Conservation (phyloP, 2,113 vertebrate genomes). For the Callionymus lyra region DNA sequence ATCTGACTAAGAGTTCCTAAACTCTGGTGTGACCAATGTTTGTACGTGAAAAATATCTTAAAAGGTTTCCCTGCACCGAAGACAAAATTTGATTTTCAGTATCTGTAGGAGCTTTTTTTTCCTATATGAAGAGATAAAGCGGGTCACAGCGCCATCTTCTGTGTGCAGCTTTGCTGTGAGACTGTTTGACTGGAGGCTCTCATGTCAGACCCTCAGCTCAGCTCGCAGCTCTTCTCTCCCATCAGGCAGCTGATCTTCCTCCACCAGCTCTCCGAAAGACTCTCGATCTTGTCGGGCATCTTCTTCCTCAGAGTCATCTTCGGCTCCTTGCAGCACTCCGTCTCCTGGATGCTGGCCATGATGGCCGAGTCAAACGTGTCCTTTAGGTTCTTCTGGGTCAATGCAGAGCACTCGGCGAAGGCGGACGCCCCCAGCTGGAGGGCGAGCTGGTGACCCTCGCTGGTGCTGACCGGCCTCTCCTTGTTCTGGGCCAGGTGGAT, state of each 20-base stretch:
- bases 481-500: slow-evolving; percentile 77
- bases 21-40: too few species aligned
- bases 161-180: too few species aligned
- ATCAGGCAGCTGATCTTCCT: slow-evolving; percentile 66
- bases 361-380: slow-evolving; percentile 85
- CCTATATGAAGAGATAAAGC: too few species aligned
- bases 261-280: slow-evolving; percentile 68
- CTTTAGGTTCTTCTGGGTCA: slow-evolving; percentile 94
- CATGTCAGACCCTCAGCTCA: slow-evolving; percentile 1
- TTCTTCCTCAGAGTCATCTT: slow-evolving; percentile 52
- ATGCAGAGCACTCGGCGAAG: slow-evolving; percentile 80
- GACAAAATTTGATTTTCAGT: too few species aligned
- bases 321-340: slow-evolving; percentile 52
- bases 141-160: too few species aligned
- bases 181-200: too few species aligned
- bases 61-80: too few species aligned
- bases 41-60: too few species aligned
- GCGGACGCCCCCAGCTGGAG: slow-evolving; percentile 71
- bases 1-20: too few species aligned
- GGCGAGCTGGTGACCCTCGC: slow-evolving; percentile 70
- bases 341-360: slow-evolving; percentile 71
- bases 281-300: slow-evolving; percentile 62
- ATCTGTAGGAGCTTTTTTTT: too few species aligned
- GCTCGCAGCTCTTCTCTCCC: slow-evolving; percentile 43
- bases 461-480: slow-evolving; percentile 72